Evolutionary conservation across 2,113 vertebrate genomes (phyloP).

Genomic region (Zootoca vivipara): DNA sequence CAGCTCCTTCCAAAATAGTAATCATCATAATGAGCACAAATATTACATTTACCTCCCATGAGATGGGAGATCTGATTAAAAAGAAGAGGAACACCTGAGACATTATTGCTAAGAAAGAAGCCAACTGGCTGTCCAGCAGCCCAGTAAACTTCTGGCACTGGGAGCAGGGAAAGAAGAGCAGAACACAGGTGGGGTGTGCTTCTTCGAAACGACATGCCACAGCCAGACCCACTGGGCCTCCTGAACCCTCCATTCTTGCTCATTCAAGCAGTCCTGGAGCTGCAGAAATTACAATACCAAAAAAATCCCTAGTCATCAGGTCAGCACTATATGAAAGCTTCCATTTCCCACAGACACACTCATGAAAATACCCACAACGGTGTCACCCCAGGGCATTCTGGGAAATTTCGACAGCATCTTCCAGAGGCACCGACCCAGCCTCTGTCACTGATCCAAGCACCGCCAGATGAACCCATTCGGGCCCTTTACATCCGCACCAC

Average conservation of each 20-base stretch:
- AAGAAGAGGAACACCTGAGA: accelerated
- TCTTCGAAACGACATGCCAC: accelerated
- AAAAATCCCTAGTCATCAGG: too few species aligned
- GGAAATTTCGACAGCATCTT: not conserved
- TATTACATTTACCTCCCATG: not conserved
- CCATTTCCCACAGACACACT: not conserved
- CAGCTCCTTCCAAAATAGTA: not conserved
- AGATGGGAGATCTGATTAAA: not conserved
- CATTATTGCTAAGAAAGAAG: not conserved
- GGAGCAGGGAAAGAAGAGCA: not conserved
- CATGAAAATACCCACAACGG: not conserved
- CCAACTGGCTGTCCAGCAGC: not conserved
- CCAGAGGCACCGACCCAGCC: not conserved
- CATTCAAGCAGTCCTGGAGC: not conserved
- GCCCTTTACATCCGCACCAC: too few species aligned
- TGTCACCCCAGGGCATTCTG: not conserved
- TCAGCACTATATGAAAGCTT: not conserved
- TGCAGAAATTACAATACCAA: not conserved
- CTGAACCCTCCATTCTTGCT: not conserved
- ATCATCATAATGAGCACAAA: accelerated
- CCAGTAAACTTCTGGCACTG: not conserved
- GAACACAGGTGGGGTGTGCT: not conserved
- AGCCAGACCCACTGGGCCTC: not conserved
- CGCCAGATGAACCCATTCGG: not conserved
- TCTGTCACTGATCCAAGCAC: not conserved